Evolutionary conservation across 2,888 invertebrate genomes (phyloP).

Genomic region (Byasa hedistus): DNA sequence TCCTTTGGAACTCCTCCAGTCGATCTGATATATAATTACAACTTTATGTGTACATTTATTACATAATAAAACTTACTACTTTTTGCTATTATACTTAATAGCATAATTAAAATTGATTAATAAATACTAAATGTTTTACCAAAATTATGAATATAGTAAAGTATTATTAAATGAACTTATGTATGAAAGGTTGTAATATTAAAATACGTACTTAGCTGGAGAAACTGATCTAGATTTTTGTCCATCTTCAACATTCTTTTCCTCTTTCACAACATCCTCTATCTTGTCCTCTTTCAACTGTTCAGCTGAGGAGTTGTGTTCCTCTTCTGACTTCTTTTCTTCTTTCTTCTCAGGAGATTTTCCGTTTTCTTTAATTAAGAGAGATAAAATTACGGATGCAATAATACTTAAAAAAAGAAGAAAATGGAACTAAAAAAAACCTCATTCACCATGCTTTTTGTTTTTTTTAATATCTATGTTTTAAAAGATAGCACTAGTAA

Average conservation of each 20-base stretch:
- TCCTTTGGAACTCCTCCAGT: slow-evolving; percentile 47
- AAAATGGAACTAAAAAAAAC: neutral
- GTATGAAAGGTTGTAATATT: neutral
- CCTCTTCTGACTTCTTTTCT: slow-evolving; percentile 64
- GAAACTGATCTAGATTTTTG: slow-evolving; percentile 68
- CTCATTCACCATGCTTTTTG: too few species aligned
- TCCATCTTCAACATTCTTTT: slow-evolving; percentile 53
- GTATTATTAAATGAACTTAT: neutral
- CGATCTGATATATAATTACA: slow-evolving; percentile 10
- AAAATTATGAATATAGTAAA: too few species aligned
- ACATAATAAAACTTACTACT: too few species aligned
- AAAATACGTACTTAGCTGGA: slow-evolving; percentile 59
- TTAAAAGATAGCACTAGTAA: too few species aligned
- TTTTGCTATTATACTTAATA: too few species aligned
- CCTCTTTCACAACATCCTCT: slow-evolving; percentile 47
- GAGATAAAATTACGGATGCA: neutral
- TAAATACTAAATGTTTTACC: too few species aligned
- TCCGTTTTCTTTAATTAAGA: slow-evolving; percentile 58
- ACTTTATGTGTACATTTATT: neutral
- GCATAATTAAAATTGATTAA: too few species aligned
- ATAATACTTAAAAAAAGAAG: neutral
- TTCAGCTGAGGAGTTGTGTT: slow-evolving; percentile 49
- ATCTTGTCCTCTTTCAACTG: slow-evolving; percentile 61
- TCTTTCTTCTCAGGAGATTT: slow-evolving; percentile 71
- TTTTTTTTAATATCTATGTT: too few species aligned